These are phyloP conservation scores for Cryptoblepharus egeriae DNA, from an alignment of 2,797 vertebrate genomes.

Conservation along the genomic window DNA sequence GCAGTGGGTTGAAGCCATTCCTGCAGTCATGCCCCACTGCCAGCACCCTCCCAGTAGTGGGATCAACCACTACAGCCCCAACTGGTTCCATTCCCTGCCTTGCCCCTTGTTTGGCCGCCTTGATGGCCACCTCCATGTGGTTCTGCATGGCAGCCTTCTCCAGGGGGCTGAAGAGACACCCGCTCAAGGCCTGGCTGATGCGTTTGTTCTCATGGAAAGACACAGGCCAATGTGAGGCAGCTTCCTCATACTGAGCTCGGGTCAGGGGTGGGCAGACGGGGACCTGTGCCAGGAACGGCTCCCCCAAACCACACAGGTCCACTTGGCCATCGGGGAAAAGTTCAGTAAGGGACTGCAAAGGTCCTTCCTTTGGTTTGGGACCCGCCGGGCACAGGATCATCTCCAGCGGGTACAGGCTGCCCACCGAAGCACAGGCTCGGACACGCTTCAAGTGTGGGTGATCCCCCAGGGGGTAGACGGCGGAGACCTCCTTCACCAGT, in stretches of 20 bases:
- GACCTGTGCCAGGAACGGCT: conserved; percentile 83
- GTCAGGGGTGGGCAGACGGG: conserved; percentile 82
- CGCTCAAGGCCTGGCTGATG: conserved; percentile 77
- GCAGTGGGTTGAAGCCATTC: conserved; percentile 70
- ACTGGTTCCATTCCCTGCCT: conserved; percentile 78
- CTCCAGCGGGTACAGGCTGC: conserved; percentile 76
- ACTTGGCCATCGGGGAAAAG: conserved; percentile 71
- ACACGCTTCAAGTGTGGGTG: conserved; percentile 87
- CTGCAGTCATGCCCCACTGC: conserved; percentile 86
- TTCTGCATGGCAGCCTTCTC: conserved; percentile 79
- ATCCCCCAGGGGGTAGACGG: conserved; percentile 72
- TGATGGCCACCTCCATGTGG: conserved; percentile 82
- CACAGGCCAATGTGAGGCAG: conserved; percentile 84
- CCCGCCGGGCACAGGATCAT: conserved; percentile 81
- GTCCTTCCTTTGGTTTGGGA: conserved; percentile 31
- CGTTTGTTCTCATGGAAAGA: conserved; percentile 88
- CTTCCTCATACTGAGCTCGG: conserved; percentile 85
- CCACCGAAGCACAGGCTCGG: conserved; percentile 68
- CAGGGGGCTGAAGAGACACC: conserved; percentile 76
- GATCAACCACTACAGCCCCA: conserved; percentile 84
- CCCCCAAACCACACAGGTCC: conserved; percentile 76
- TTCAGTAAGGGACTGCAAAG: conserved; percentile 44
- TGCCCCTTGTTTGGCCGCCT: conserved; percentile 71
- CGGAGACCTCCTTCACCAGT: conserved; percentile 79
- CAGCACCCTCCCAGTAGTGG: conserved; percentile 70